Percentiles rank a stretch among this genome's conserved stretches.
Conservation (phyloP, 2,113 vertebrate genomes). For the Anolis carolinensis region DNA sequence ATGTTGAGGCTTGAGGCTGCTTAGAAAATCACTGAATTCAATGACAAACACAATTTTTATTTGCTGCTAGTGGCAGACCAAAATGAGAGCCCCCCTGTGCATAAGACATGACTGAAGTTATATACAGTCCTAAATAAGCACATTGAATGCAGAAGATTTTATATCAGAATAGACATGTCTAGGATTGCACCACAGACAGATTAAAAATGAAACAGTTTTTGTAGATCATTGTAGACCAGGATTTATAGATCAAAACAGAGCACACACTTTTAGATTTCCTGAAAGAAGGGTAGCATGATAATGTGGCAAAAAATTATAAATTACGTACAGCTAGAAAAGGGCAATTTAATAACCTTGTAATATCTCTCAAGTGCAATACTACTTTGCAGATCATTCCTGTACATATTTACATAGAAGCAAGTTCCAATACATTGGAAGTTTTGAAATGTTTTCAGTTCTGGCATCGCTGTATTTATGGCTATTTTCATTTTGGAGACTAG, state of each 20-base stretch:
- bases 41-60: not conserved
- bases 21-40: not conserved
- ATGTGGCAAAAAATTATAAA: not conserved
- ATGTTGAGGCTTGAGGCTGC: not conserved
- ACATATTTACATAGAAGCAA: not conserved
- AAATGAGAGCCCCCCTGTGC: not conserved
- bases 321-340: not conserved
- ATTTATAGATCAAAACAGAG: too few relatives aligned
- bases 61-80: not conserved
- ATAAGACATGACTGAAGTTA: not conserved
- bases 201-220: not conserved
- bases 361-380: not conserved
- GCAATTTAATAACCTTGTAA: not conserved
- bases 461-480: not conserved
- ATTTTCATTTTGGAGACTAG: not conserved
- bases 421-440: not conserved
- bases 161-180: not conserved
- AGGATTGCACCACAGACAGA: not conserved
- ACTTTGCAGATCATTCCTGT: not conserved
- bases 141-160: not conserved
- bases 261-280: not conserved
- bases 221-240: too few relatives aligned
- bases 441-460: not conserved
- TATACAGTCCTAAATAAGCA: not conserved
- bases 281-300: not conserved